Evolutionary conservation across 2,888 invertebrate genomes (phyloP).

Genomic region (Cosmorhoe ocellata): DNA sequence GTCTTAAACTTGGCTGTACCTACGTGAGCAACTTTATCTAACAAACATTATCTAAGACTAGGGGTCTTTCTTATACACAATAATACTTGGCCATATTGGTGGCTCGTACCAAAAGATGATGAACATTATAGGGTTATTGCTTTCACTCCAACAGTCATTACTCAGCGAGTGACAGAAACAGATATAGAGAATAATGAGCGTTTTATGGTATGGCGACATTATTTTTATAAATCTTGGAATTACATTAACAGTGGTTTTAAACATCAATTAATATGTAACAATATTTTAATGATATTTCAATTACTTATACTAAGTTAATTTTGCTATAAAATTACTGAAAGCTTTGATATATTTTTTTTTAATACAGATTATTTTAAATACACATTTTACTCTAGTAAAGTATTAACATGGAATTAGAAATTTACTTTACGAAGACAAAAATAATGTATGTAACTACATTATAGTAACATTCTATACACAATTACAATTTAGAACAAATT

Average conservation of each 20-base stretch:
- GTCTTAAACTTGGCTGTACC: slow-evolving; percentile 45
- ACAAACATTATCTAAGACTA: slow-evolving; percentile 73
- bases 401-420: not conserved
- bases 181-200: not conserved
- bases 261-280: slow-evolving; percentile 39
- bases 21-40: slow-evolving; percentile 64
- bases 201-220: slow-evolving; percentile 1
- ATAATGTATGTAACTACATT: slow-evolving; percentile 19
- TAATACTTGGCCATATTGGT: slow-evolving; percentile 51
- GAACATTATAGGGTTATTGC: not conserved
- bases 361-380: slow-evolving; percentile 10
- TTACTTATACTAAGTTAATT: slow-evolving; percentile 23
- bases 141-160: too few species aligned
- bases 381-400: slow-evolving; percentile 3
- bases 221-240: slow-evolving; percentile 51
- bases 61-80: slow-evolving; percentile 63
- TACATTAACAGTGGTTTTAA: slow-evolving; percentile 54
- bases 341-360: slow-evolving; percentile 11
- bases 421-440: slow-evolving; percentile 3
- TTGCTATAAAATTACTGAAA: slow-evolving; percentile 19
- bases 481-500: slow-evolving; percentile 41
- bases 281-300: slow-evolving; percentile 23
- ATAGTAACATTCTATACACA: slow-evolving; percentile 19
- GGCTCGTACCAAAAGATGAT: slow-evolving; percentile 4
- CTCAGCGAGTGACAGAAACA: too few species aligned